phyloP scores from a whole-genome alignment of 2,113 vertebrate species.

The Eolophus roseicapilla region DNA sequence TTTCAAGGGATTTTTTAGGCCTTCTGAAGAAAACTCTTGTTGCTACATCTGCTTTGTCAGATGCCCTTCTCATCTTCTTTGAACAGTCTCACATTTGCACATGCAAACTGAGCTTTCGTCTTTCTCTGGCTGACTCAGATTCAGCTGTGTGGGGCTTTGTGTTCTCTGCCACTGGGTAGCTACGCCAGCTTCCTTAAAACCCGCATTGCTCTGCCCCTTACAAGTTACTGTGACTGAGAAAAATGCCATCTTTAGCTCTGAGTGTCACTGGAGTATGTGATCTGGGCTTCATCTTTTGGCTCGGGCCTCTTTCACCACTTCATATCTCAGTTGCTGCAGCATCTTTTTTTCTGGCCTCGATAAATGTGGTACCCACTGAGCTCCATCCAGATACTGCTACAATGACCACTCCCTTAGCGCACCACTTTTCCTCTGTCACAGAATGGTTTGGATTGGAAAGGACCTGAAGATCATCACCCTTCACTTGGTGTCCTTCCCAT shows the following conservation, averaged over 20 bases:
- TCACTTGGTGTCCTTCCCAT: not conserved
- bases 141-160: not conserved
- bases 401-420: accelerated
- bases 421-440: not conserved
- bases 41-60: not conserved
- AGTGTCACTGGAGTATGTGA: not conserved
- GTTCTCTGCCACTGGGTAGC: not conserved
- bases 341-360: not conserved
- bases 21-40: not conserved
- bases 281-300: not conserved
- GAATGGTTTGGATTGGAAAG: too few species aligned
- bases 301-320: not conserved
- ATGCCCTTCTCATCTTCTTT: not conserved
- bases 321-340: not conserved
- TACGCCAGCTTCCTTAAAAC: not conserved
- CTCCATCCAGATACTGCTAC: not conserved
- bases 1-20: not conserved
- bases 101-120: not conserved
- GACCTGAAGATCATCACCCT: too few species aligned
- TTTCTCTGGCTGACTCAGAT: not conserved
- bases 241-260: not conserved
- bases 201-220: not conserved
- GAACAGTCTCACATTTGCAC: not conserved
- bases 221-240: not conserved
- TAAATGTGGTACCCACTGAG: not conserved